Percentiles rank a stretch among this genome's conserved stretches.
phyloP scores from a whole-genome alignment of 2,888 invertebrate genomes.

The Synanthedon tipuliformis region DNA sequence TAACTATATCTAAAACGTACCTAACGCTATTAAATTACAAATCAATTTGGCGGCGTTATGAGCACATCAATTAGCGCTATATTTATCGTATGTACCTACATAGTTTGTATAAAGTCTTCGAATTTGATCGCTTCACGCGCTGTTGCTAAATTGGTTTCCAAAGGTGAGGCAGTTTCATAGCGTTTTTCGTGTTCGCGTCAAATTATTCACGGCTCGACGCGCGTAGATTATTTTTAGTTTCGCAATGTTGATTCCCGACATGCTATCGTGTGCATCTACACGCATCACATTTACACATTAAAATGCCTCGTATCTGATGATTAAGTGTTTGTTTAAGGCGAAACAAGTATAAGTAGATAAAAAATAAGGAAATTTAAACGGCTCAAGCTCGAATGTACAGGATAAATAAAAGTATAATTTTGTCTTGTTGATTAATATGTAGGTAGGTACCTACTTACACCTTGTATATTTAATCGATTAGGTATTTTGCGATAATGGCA shows the following conservation, averaged over 20 bases:
- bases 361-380: too few relatives aligned
- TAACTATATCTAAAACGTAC: constrained; percentile 17
- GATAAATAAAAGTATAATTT: too few relatives aligned
- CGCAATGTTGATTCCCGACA: constrained; percentile 25
- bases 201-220: constrained; percentile 35
- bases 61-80: constrained; percentile 41
- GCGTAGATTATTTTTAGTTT: constrained; percentile 37
- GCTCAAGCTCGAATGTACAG: too few relatives aligned
- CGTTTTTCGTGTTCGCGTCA: constrained; percentile 28
- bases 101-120: constrained; percentile 27
- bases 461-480: too few relatives aligned
- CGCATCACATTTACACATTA: constrained; percentile 21
- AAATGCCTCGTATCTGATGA: constrained; percentile 24
- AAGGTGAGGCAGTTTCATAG: constrained; percentile 25
- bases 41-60: constrained; percentile 39
- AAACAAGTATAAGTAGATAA: too few relatives aligned
- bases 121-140: constrained; percentile 4
- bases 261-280: constrained; percentile 20
- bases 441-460: too few relatives aligned
- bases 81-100: constrained; percentile 29
- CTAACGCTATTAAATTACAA: constrained; percentile 29
- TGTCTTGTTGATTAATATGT: too few relatives aligned
- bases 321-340: constrained; percentile 4
- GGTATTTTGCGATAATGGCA: constrained; percentile 31
- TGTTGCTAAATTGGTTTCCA: constrained; percentile 5